phyloP scores from a whole-genome alignment of 2,797 vertebrate species.

The Triplophysa bombifrons region DNA sequence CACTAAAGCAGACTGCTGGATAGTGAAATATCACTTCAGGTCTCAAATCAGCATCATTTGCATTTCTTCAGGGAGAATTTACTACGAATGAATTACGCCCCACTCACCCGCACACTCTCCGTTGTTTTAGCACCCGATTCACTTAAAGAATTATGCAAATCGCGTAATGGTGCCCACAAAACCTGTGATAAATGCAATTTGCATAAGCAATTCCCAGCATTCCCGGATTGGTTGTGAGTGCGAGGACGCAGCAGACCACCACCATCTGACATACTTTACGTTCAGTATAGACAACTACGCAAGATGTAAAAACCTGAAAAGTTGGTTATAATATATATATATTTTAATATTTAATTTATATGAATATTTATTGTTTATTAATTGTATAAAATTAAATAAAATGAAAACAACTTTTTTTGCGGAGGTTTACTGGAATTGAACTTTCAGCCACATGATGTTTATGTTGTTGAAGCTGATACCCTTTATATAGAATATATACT shows the following conservation, averaged over 20 bases:
- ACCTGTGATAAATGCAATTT: background rate
- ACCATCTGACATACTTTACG: background rate
- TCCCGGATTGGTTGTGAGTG: background rate
- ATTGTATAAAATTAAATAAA: too few relatives aligned
- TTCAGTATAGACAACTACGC: background rate
- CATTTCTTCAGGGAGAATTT: background rate
- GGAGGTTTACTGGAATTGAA: too few relatives aligned
- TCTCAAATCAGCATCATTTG: background rate
- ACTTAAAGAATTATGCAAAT: constrained; percentile 12
- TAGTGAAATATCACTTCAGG: background rate
- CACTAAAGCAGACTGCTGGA: background rate
- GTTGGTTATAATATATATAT: too few relatives aligned
- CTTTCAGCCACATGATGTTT: too few relatives aligned
- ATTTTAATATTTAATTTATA: too few relatives aligned
- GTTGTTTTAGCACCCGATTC: background rate
- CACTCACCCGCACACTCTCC: background rate
- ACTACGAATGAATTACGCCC: background rate
- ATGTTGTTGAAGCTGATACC: too few relatives aligned
- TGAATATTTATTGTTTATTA: too few relatives aligned
- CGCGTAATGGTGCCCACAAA: background rate
- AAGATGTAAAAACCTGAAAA: too few relatives aligned
- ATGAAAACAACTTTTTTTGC: too few relatives aligned
- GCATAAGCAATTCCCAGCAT: background rate
- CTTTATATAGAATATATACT: too few relatives aligned
- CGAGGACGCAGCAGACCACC: background rate